These are phyloP conservation scores for Orius laevigatus DNA, from an alignment of 1,140 invertebrate species.

Conservation along the genomic window DNA sequence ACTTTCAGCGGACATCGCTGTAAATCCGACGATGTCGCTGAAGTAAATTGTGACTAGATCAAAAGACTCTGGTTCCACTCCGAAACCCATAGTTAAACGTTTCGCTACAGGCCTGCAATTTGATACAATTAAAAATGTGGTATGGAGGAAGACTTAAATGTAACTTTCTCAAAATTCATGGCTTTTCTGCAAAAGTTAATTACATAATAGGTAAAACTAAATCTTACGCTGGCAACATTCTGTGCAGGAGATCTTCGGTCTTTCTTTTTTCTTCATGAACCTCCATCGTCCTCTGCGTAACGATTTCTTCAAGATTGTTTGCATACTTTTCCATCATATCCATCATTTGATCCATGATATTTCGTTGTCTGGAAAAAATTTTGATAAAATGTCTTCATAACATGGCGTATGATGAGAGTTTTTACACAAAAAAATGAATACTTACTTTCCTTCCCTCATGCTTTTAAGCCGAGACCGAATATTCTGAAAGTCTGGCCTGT, in stretches of 20 bases:
- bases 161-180: no score
- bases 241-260: conserved; percentile 79
- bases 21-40: conserved; percentile 97
- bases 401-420: background rate
- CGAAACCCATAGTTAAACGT: conserved; percentile 69
- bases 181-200: background rate
- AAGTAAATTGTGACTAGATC: conserved; percentile 93
- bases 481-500: conserved; percentile 61
- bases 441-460: conserved; percentile 69
- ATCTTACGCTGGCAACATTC: conserved; percentile 78
- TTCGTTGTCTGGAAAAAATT: conserved; percentile 44
- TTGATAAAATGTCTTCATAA: background rate
- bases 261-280: conserved; percentile 85
- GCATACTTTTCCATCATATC: conserved; percentile 92
- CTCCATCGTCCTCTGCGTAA: conserved; percentile 70
- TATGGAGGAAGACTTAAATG: no score
- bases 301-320: conserved; percentile 85
- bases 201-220: background rate
- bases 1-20: conserved; percentile 86
- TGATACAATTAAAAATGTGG: no score
- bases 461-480: conserved; percentile 65
- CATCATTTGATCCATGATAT: conserved; percentile 94
- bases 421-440: no score
- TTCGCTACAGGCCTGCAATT: conserved; percentile 63
- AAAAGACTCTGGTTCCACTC: conserved; percentile 87